phyloP scores from a whole-genome alignment of 2,797 vertebrate species.

The Trematocara caparti region DNA sequence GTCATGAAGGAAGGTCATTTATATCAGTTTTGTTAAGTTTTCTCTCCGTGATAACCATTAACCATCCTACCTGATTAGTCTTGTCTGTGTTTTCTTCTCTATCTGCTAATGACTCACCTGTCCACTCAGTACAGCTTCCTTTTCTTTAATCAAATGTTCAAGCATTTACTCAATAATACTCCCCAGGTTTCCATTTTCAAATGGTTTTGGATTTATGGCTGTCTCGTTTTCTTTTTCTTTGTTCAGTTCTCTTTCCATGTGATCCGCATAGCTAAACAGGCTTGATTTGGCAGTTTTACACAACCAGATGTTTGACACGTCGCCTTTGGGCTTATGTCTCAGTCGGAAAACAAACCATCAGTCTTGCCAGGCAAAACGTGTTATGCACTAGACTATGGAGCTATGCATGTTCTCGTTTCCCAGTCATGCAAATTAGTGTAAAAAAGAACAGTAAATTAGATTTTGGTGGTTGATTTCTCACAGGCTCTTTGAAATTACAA shows the following conservation, averaged over 20 bases:
- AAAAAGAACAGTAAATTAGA: not conserved
- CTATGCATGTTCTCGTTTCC: not conserved
- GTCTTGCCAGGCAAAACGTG: not conserved
- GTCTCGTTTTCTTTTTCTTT: not conserved
- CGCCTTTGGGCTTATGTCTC: not conserved
- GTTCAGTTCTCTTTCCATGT: not conserved
- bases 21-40: fast-evolving
- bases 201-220: not conserved
- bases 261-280: not conserved
- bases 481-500: not conserved
- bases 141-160: not conserved
- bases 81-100: not conserved
- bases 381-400: not conserved
- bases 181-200: fast-evolving
- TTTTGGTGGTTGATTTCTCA: not conserved
- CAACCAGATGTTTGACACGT: not conserved
- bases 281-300: not conserved
- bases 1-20: not conserved
- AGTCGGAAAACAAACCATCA: not conserved
- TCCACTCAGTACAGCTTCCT: not conserved
- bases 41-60: fast-evolving
- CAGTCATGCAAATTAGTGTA: not conserved
- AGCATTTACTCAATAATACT: not conserved
- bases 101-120: not conserved
- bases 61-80: not conserved